Conservation (phyloP, 37 sponge, comb jelly and placozoan genomes). For the Haliclona indistincta region DNA sequence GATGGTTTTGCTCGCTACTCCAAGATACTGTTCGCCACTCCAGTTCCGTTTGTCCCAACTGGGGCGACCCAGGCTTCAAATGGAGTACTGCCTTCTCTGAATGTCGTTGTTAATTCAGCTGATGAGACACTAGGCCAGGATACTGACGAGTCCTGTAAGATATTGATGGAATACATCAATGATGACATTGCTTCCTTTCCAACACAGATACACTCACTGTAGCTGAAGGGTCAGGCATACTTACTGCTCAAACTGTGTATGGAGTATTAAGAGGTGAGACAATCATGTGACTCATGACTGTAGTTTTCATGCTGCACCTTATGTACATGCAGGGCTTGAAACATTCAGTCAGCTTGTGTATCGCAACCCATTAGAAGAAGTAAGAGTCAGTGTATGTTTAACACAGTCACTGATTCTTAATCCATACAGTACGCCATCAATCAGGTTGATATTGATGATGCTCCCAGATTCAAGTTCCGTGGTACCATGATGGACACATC, state of each 20-base stretch:
- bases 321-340: constrained; percentile 87
- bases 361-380: constrained; percentile 20
- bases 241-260: constrained; percentile 74
- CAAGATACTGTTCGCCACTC: constrained; percentile 44
- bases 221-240: constrained; percentile 16
- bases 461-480: constrained; percentile 81
- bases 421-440: constrained; percentile 17
- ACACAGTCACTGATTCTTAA: neutral
- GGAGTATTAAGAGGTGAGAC: constrained; percentile 76
- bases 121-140: constrained; percentile 39
- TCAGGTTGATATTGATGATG: constrained; percentile 51
- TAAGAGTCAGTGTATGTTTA: neutral
- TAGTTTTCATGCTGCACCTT: too few species aligned
- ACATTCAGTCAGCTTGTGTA: constrained; percentile 90
- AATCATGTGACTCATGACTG: too few species aligned
- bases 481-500: constrained; percentile 87
- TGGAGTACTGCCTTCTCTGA: constrained; percentile 10
- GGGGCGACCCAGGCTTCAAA: neutral
- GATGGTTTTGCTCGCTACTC: constrained; percentile 65
- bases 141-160: constrained; percentile 73
- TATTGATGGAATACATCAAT: neutral
- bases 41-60: constrained; percentile 27
- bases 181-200: neutral
- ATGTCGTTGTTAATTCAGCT: constrained; percentile 35
- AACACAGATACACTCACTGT: constrained; percentile 34